phyloP scores from a whole-genome alignment of 2,113 vertebrate genomes.

The Apodemus sylvaticus region DNA sequence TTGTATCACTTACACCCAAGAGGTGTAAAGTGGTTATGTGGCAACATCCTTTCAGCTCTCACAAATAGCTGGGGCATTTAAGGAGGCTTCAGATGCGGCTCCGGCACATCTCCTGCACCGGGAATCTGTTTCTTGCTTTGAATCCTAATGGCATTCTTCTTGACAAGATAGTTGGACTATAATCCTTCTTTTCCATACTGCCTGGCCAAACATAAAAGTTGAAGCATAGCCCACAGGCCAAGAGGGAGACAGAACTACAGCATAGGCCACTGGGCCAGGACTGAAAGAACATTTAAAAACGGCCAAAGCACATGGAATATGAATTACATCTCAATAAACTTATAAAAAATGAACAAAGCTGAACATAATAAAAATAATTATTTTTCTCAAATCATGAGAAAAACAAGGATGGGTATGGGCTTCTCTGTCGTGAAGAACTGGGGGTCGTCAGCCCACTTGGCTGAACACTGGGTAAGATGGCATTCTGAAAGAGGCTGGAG shows the following conservation, averaged over 20 bases:
- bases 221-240: neutral
- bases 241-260: conserved; percentile 48
- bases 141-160: conserved; percentile 45
- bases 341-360: conserved; percentile 13
- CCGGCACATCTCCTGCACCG: neutral
- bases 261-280: neutral
- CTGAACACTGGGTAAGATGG: neutral
- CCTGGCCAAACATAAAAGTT: conserved; percentile 43
- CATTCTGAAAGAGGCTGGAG: neutral
- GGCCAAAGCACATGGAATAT: neutral
- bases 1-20: neutral
- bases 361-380: neutral
- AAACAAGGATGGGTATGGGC: conserved; percentile 1
- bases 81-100: neutral
- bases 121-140: conserved; percentile 27
- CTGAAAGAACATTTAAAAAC: conserved; percentile 35
- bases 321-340: conserved; percentile 54
- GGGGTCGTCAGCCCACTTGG: neutral
- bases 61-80: neutral
- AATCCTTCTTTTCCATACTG: conserved; percentile 45
- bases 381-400: conserved; percentile 34
- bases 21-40: neutral
- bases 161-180: conserved; percentile 29
- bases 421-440: conserved; percentile 7
- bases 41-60: neutral